Percentiles rank a stretch among this genome's conserved stretches.
Evolutionary conservation across 2,113 vertebrate species (phyloP).

Genomic region (Tylochromis polylepis): DNA sequence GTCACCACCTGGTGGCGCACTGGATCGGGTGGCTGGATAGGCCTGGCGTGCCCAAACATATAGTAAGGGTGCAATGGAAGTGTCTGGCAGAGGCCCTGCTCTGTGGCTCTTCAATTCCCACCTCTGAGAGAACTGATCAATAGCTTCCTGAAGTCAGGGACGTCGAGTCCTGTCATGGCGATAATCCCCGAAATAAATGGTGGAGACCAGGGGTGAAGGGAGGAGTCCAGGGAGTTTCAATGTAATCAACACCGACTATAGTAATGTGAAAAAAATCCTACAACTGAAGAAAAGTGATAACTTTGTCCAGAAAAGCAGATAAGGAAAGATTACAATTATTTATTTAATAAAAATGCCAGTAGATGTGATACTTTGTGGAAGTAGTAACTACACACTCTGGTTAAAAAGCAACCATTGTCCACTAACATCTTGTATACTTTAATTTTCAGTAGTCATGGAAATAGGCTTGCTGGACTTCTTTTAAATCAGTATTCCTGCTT

Average conservation of each 20-base stretch:
- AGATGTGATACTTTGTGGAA: background rate
- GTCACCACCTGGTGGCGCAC: background rate
- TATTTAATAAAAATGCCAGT: background rate
- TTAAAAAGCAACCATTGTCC: background rate
- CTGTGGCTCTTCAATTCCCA: background rate
- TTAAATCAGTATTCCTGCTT: background rate
- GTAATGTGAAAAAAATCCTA: background rate
- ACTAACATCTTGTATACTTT: background rate
- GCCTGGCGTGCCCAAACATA: background rate
- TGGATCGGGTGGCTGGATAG: background rate
- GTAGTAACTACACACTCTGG: background rate
- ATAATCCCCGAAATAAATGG: background rate
- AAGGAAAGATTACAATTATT: background rate
- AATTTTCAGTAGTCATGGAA: background rate
- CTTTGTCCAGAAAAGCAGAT: background rate
- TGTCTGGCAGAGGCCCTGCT: background rate
- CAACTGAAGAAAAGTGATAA: background rate
- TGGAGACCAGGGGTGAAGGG: background rate
- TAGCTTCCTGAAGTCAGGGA: accelerated
- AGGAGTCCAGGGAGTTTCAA: accelerated
- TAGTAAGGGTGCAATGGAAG: background rate
- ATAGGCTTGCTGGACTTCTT: background rate
- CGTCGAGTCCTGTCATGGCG: accelerated
- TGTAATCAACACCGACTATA: accelerated
- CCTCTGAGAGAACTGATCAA: background rate